These are phyloP conservation scores for Phrynocephalus forsythii DNA, from an alignment of 2,797 vertebrate genomes.

Conservation along the genomic window DNA sequence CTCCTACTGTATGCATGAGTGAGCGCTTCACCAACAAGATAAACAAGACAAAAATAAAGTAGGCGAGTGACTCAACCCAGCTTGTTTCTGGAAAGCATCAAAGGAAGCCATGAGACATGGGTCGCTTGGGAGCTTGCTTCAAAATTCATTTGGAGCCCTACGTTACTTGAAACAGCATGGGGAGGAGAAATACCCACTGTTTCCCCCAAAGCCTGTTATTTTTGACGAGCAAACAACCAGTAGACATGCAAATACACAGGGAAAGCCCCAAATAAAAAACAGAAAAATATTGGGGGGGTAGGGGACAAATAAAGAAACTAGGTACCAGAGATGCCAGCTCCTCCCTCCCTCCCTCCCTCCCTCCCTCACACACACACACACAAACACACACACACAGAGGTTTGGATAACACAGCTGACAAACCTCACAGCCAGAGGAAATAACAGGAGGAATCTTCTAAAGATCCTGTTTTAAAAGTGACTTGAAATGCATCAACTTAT, in stretches of 20 bases:
- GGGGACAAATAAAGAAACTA: neutral
- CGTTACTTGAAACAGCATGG: neutral
- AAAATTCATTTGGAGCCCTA: constrained; percentile 17
- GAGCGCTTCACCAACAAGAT: constrained; percentile 10
- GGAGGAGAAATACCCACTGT: neutral
- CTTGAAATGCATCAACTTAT: neutral
- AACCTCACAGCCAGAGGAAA: neutral
- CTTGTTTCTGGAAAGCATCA: constrained; percentile 16
- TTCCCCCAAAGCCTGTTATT: neutral
- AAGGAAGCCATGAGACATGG: neutral
- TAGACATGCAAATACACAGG: neutral
- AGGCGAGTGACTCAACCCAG: constrained; percentile 1
- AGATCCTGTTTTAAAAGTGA: too few species aligned
- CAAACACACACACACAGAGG: too few species aligned
- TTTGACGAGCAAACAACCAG: constrained; percentile 23
- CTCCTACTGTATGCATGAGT: constrained; percentile 10
- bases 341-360: neutral
- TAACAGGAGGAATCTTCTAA: too few species aligned
- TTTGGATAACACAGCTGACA: neutral
- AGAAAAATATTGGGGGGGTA: neutral
- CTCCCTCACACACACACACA: too few species aligned
- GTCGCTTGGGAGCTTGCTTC: constrained; percentile 9
- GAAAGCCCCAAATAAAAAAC: neutral
- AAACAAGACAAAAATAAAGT: constrained; percentile 46
- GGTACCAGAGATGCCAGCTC: neutral